Evolutionary conservation across 2,888 invertebrate genomes (phyloP).

Genomic region (Xestoiulus laeticollis): DNA sequence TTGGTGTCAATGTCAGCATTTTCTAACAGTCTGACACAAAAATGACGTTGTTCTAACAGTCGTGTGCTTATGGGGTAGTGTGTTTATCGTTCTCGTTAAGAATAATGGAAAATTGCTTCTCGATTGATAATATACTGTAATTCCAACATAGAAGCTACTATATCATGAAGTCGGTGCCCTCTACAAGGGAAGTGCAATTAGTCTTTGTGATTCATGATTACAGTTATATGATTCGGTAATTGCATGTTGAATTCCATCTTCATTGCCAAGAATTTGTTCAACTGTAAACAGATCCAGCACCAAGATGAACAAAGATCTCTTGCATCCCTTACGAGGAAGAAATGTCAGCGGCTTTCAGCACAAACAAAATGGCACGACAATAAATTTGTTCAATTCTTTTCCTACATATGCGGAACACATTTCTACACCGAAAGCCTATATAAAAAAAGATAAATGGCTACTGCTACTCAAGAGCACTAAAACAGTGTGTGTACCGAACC

Average conservation of each 20-base stretch:
- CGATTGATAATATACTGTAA: too few relatives aligned
- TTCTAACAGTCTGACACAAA: too few relatives aligned
- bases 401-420: slow-evolving; percentile 27
- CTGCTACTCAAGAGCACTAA: not conserved
- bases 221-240: slow-evolving; percentile 32
- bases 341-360: not conserved
- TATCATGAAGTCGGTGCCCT: not conserved
- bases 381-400: not conserved
- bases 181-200: not conserved
- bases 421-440: not conserved
- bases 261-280: not conserved
- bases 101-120: too few relatives aligned
- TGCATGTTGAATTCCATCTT: not conserved
- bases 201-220: not conserved
- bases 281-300: not conserved
- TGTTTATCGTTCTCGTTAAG: too few relatives aligned
- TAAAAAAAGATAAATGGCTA: slow-evolving; percentile 15
- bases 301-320: not conserved
- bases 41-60: too few relatives aligned
- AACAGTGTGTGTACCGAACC: not conserved
- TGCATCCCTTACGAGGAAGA: not conserved
- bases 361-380: not conserved
- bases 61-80: too few relatives aligned
- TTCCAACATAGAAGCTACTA: too few relatives aligned
- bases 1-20: too few relatives aligned